phyloP scores from a whole-genome alignment of 2,113 vertebrate species.

The Paratilapia polleni region DNA sequence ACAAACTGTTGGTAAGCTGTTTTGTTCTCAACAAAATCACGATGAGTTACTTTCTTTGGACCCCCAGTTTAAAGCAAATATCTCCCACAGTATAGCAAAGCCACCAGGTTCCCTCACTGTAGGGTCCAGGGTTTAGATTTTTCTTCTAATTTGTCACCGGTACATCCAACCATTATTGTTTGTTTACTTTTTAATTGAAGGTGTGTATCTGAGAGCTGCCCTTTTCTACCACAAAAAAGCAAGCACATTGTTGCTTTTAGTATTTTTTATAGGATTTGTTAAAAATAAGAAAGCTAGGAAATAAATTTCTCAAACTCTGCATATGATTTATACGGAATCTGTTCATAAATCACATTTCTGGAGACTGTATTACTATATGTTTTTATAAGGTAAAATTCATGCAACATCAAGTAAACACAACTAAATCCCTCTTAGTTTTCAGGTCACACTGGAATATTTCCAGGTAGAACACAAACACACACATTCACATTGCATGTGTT shows the following conservation, averaged over 20 bases:
- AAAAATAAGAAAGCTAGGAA: not conserved
- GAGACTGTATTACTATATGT: not conserved
- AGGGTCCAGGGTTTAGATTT: no score
- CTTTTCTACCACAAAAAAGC: not conserved
- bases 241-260: not conserved
- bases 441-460: not conserved
- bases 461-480: slow-evolving; percentile 1
- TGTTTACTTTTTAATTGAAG: no score
- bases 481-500: slow-evolving; percentile 6
- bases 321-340: not conserved
- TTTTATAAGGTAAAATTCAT: not conserved
- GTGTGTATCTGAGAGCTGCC: not conserved
- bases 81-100: not conserved
- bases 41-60: not conserved
- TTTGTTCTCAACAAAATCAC: not conserved
- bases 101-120: no score
- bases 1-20: not conserved
- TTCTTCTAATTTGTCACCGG: no score
- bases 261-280: not conserved
- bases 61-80: not conserved
- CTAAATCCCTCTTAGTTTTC: not conserved
- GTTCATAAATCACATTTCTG: not conserved
- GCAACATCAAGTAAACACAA: not conserved
- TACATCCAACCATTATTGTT: no score
- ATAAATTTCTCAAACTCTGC: rapidly evolving